Evolutionary conservation across 2,888 invertebrate species (phyloP).

Genomic region (Cantharis lateralis): DNA sequence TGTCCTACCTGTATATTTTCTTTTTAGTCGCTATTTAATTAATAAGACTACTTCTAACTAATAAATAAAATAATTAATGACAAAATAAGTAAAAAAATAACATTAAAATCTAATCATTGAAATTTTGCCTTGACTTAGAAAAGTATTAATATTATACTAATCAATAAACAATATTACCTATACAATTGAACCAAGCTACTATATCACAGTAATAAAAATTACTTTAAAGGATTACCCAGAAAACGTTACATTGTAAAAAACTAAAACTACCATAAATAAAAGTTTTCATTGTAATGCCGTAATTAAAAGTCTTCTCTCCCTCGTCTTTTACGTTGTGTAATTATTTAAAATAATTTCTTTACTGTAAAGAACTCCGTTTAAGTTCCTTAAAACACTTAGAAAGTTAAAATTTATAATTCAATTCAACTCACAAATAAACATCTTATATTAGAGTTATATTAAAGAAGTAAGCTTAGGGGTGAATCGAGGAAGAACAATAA

Average conservation of each 20-base stretch:
- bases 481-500: conserved; percentile 21
- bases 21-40: neutral
- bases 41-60: neutral
- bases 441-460: conserved; percentile 21
- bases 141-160: neutral
- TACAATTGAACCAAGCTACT: neutral
- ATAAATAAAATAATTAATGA: neutral
- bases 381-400: conserved; percentile 43
- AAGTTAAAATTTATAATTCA: conserved; percentile 49
- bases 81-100: neutral
- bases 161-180: neutral
- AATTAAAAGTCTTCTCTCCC: neutral
- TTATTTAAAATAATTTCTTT: conserved; percentile 6
- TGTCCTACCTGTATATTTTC: neutral
- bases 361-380: conserved; percentile 32
- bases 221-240: neutral
- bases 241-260: neutral
- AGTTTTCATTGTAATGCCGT: neutral
- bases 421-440: conserved; percentile 46
- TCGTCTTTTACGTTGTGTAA: neutral
- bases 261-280: neutral
- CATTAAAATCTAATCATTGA: neutral
- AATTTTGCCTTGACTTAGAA: neutral
- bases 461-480: neutral
- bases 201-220: neutral